These are phyloP conservation scores for Brachypodius melanocephalos DNA, from an alignment of 2,113 vertebrate genomes.

Conservation along the genomic window DNA sequence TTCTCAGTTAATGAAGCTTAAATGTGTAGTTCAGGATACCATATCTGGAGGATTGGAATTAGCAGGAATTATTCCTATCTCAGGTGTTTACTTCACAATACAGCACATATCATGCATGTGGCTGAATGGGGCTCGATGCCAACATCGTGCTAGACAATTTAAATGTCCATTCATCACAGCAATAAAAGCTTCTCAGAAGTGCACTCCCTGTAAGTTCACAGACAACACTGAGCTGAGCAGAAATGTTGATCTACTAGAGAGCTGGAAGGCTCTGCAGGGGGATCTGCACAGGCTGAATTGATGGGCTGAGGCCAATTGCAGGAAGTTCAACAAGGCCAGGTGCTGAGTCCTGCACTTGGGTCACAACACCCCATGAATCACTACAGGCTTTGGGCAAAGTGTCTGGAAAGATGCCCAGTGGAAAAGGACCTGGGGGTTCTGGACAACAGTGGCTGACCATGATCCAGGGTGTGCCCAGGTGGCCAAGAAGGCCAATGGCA, in stretches of 20 bases:
- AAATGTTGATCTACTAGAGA: background rate
- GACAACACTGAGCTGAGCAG: background rate
- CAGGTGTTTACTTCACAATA: background rate
- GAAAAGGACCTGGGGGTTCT: background rate
- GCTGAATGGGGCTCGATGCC: background rate
- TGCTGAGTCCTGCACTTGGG: background rate
- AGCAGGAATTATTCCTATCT: background rate
- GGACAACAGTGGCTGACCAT: background rate
- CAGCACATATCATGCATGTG: too few species aligned
- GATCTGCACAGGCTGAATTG: background rate
- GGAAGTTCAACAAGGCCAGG: background rate
- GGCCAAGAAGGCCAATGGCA: background rate
- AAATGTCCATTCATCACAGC: background rate
- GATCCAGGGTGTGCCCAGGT: fast-evolving
- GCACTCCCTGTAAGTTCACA: background rate
- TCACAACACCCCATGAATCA: background rate
- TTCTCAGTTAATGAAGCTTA: background rate
- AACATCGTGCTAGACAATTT: background rate
- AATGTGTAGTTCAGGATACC: background rate
- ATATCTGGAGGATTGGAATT: background rate
- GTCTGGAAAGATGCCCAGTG: background rate
- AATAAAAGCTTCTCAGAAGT: background rate
- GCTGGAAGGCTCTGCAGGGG: background rate
- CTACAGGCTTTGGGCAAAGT: background rate
- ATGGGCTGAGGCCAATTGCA: background rate